phyloP scores from a whole-genome alignment of 2,113 vertebrate species.

The Nematolebias whitei region DNA sequence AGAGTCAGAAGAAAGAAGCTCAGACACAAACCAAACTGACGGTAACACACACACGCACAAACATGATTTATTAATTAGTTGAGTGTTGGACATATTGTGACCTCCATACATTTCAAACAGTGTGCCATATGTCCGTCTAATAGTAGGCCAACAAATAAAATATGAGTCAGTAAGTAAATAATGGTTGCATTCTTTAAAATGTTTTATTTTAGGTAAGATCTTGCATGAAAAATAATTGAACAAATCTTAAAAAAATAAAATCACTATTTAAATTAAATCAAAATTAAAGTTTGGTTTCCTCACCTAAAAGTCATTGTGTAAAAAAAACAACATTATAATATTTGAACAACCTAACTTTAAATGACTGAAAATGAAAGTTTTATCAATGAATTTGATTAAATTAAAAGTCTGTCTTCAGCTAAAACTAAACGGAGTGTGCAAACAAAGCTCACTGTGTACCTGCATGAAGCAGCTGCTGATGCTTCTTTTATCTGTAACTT shows the following conservation, averaged over 20 bases:
- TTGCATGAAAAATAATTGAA: background rate
- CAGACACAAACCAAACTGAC: slow-evolving; percentile 76
- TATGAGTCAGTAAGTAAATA: slow-evolving; percentile 12
- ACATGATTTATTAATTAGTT: slow-evolving; percentile 56
- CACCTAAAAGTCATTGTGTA: too few species aligned
- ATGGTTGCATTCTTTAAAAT: background rate
- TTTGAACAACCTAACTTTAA: background rate
- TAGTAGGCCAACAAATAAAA: background rate
- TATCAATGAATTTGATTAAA: background rate
- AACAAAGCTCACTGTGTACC: background rate
- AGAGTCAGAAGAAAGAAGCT: slow-evolving; percentile 75
- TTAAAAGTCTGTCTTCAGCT: background rate
- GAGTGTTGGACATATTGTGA: background rate
- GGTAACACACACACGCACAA: slow-evolving; percentile 57
- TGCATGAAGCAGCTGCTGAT: slow-evolving; percentile 7
- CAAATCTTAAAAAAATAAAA: background rate
- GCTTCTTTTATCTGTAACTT: slow-evolving; percentile 8
- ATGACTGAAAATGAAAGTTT: background rate
- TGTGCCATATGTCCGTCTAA: slow-evolving; percentile 28
- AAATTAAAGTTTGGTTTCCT: too few species aligned
- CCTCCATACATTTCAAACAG: slow-evolving; percentile 43
- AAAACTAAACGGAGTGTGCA: background rate
- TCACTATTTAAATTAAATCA: too few species aligned
- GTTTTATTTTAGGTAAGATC: background rate
- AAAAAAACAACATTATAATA: background rate